Percentiles rank a stretch among this genome's conserved stretches.
phyloP scores from a whole-genome alignment of 2,797 vertebrate species.

The Acrocephalus scirpaceus region DNA sequence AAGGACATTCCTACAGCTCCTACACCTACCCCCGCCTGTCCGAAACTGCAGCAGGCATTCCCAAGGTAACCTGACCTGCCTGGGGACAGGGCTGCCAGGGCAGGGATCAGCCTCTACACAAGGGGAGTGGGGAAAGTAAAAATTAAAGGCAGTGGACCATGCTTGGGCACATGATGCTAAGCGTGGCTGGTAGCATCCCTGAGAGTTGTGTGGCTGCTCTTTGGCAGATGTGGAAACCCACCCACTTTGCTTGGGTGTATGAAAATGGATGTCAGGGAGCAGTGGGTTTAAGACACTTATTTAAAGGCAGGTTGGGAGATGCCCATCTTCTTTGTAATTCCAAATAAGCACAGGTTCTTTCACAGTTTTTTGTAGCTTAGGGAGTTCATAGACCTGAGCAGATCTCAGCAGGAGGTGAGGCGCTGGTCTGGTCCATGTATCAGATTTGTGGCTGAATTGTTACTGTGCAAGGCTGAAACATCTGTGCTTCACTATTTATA shows the following conservation, averaged over 20 bases:
- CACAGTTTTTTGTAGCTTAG: not conserved
- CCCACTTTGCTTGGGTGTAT: rapidly evolving
- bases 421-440: not conserved
- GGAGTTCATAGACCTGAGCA: rapidly evolving
- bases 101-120: not conserved
- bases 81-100: not conserved
- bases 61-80: constrained; percentile 84
- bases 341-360: not conserved
- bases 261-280: not conserved
- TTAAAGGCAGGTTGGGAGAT: not conserved
- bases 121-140: not conserved
- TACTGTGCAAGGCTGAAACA: not conserved
- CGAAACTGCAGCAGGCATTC: constrained; percentile 85
- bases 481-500: not conserved
- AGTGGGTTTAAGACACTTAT: not conserved
- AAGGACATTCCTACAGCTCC: constrained; percentile 92
- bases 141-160: not conserved
- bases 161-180: not conserved
- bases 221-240: not conserved
- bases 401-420: not conserved
- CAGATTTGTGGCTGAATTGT: not conserved
- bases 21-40: constrained; percentile 97
- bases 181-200: rapidly evolving
- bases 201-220: rapidly evolving
- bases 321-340: not conserved